These are phyloP conservation scores for Temnothorax rugatulus DNA, from an alignment of 2,888 invertebrate species.

Conservation along the genomic window DNA sequence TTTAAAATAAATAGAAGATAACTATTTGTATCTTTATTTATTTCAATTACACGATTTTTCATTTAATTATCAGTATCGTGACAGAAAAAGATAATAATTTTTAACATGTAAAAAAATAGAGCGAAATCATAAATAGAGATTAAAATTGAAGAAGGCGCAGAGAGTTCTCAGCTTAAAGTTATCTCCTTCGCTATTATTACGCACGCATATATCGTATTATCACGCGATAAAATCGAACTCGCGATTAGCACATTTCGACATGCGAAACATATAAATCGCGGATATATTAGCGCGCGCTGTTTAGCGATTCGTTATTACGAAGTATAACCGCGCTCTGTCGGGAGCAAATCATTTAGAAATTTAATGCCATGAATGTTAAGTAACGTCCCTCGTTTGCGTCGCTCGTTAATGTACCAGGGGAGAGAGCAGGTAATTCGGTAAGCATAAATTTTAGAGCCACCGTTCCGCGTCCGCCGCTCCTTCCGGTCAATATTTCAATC, in stretches of 20 bases:
- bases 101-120: not conserved
- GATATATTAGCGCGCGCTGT: slow-evolving; percentile 40
- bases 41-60: not conserved
- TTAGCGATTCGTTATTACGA: slow-evolving; percentile 56
- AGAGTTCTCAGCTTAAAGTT: not conserved
- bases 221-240: slow-evolving; percentile 24
- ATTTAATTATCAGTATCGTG: not conserved
- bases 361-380: slow-evolving; percentile 65
- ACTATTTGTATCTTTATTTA: not conserved
- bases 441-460: slow-evolving; percentile 60
- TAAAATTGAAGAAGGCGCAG: not conserved
- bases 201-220: slow-evolving; percentile 3
- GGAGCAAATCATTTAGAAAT: slow-evolving; percentile 64
- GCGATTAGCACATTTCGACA: slow-evolving; percentile 40
- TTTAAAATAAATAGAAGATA: not conserved
- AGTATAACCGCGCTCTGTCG: slow-evolving; percentile 47
- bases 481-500: slow-evolving; percentile 51
- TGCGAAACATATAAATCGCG: slow-evolving; percentile 44
- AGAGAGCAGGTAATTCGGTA: slow-evolving; percentile 60
- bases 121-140: not conserved
- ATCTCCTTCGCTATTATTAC: not conserved
- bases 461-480: slow-evolving; percentile 13
- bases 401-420: slow-evolving; percentile 62
- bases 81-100: slow-evolving; percentile 1
- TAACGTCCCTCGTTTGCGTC: slow-evolving; percentile 57